Base-by-base conservation (phyloP, 2,113 vertebrate species). In the Nipponia nippon region DNA sequence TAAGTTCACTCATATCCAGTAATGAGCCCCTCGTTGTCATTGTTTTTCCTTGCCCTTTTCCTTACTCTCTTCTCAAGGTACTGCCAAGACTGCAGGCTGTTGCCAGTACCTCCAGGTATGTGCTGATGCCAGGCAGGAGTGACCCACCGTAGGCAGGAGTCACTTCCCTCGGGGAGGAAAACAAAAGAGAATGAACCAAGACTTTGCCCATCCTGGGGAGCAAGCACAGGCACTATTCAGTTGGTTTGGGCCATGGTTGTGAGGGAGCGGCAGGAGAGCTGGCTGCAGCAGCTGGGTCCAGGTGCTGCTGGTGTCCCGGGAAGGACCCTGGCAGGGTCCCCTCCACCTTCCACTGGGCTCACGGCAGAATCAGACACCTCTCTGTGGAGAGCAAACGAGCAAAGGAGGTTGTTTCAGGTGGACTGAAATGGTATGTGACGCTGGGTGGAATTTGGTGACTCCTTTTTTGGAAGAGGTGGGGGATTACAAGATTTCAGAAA, bases 241-340 rank as follows among this genome's bases (percentile, higher is more conserved):
- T 22, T 61, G 17, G 17, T 36, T 30, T 13, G 13, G 59, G 44
- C 19, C 49, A 52, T 5, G 11, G 23, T 3, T 89, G 25, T 38
- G 36, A 22, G 21, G 61, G 19, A 30, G 32, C 4, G 0, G 16
- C 58, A 72, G 63, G 36, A 83, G 46, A 66, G 8, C 5, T 46
- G 42, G 26, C 30, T 59, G 44, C 34, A 65, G 22, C 19, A 71
- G 38, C 25, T 36, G 79, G 53, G 77, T 69, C 55, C 38, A 19
- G 13, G 13, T 70, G 46, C 38, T 53, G 18, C n/a, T 1, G 0
- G 5, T 26, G 26, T 38, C 44, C 1, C 0, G 30, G 38, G 16
- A 32, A 50, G 22, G 0, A 4, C 21, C 77, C 23, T 3, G 2
- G 16, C 32, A 67, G 18, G 70, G 15, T 67, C 36, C 20, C 16